A percentile compares a stretch with the other conserved stretches of the same genome.
phyloP scores from a whole-genome alignment of 2,797 vertebrate species.

The Acanthurus tractus region DNA sequence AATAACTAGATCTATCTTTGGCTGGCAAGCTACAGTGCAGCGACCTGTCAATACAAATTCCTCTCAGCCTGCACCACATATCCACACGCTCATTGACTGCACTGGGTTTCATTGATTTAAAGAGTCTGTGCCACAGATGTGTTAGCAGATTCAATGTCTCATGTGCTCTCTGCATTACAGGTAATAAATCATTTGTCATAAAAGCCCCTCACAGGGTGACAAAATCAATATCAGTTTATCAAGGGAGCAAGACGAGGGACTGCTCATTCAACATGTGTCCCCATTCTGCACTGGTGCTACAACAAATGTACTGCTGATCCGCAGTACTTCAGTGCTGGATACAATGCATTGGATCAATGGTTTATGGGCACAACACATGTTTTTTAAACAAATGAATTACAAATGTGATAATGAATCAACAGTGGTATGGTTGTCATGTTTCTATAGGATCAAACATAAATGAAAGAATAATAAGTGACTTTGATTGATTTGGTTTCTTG shows the following conservation, averaged over 20 bases:
- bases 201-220: slow-evolving; percentile 53
- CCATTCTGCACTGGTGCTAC: slow-evolving; percentile 17
- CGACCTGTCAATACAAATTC: slow-evolving; percentile 61
- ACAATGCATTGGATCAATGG: background rate
- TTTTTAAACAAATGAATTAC: background rate
- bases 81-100: slow-evolving; percentile 62
- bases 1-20: slow-evolving; percentile 62
- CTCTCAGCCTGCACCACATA: slow-evolving; percentile 38
- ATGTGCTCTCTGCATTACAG: slow-evolving; percentile 68
- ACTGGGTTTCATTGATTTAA: slow-evolving; percentile 70
- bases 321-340: background rate
- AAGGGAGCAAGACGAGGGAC: slow-evolving; percentile 50
- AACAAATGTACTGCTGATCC: slow-evolving; percentile 3
- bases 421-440: no score
- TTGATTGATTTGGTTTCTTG: background rate
- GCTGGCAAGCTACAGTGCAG: slow-evolving; percentile 51
- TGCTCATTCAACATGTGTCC: slow-evolving; percentile 35
- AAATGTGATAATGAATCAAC: background rate
- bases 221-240: slow-evolving; percentile 80
- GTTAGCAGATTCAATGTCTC: slow-evolving; percentile 68
- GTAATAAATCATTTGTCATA: slow-evolving; percentile 78
- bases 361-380: background rate
- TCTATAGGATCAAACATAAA: background rate
- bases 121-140: slow-evolving; percentile 63
- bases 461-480: background rate